Evolutionary conservation across 2,888 invertebrate species (phyloP).

Genomic region (Apodemia duryi): DNA sequence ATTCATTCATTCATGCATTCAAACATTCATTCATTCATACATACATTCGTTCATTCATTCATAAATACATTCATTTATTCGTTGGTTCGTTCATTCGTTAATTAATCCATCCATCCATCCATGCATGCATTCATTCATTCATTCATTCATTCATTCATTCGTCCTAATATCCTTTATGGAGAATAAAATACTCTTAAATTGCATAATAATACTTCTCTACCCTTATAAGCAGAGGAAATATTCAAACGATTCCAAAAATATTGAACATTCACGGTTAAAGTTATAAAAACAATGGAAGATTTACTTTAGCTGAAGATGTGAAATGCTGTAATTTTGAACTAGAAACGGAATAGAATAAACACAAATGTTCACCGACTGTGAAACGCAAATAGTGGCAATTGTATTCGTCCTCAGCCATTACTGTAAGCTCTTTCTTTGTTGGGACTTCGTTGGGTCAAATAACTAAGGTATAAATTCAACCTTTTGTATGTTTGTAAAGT

Average conservation of each 20-base stretch:
- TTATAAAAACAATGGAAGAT: not conserved
- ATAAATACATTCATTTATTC: no score
- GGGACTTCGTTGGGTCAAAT: not conserved
- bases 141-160: no score
- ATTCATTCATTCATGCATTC: no score
- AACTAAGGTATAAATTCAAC: slow-evolving; percentile 13
- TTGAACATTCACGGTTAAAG: not conserved
- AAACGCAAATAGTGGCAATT: slow-evolving; percentile 15
- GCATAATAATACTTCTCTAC: no score
- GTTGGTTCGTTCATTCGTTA: no score
- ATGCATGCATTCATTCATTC: no score
- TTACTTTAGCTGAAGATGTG: not conserved
- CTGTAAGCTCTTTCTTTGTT: slow-evolving; percentile 11
- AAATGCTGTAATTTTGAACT: slow-evolving; percentile 2
- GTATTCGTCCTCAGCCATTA: slow-evolving; percentile 13
- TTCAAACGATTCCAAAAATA: not conserved
- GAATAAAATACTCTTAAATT: no score
- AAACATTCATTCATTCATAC: no score
- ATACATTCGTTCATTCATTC: no score
- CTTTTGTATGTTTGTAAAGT: not conserved
- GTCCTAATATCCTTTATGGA: no score
- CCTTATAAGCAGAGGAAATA: not conserved
- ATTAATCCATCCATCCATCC: no score
- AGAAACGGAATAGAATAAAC: slow-evolving; percentile 8
- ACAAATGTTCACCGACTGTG: slow-evolving; percentile 6